A percentile compares a stretch with the other conserved stretches of the same genome.
phyloP scores from a whole-genome alignment of 2,113 vertebrate genomes.

The Proterorhinus semilunaris region DNA sequence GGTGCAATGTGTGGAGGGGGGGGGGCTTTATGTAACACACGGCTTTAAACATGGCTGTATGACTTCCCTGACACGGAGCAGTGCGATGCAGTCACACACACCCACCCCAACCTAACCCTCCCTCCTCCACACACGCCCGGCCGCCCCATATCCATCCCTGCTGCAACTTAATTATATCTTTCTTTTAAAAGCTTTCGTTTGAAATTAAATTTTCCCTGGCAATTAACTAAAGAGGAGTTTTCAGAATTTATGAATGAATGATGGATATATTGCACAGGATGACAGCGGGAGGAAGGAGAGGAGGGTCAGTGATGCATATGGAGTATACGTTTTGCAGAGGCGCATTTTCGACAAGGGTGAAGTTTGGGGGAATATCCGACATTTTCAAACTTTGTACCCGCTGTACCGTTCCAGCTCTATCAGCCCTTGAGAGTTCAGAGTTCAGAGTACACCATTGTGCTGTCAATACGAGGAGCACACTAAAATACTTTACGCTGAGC shows the following conservation, averaged over 20 bases:
- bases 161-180: conserved; percentile 75
- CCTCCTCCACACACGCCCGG: conserved; percentile 9
- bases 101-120: conserved; percentile 47
- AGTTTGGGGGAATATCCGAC: conserved; percentile 27
- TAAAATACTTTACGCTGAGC: conserved; percentile 1
- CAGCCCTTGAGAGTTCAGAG: conserved; percentile 18
- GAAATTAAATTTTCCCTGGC: conserved; percentile 71
- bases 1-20: conserved; percentile 70
- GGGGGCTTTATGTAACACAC: conserved; percentile 74
- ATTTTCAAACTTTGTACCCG: conserved; percentile 34
- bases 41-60: conserved; percentile 69
- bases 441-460: conserved; percentile 14
- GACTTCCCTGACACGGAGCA: conserved; percentile 71
- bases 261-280: conserved; percentile 70
- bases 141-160: conserved; percentile 52
- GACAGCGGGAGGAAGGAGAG: conserved; percentile 13
- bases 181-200: conserved; percentile 77
- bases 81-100: conserved; percentile 48
- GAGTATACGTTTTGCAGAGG: conserved; percentile 19
- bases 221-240: conserved; percentile 77
- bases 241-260: conserved; percentile 76
- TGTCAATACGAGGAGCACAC: conserved; percentile 17
- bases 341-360: conserved; percentile 35
- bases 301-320: conserved; percentile 31
- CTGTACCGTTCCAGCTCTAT: neutral